Evolutionary conservation across 92 coral and sea anemone species (phyloP).

Genomic region (Muricea muricata): DNA sequence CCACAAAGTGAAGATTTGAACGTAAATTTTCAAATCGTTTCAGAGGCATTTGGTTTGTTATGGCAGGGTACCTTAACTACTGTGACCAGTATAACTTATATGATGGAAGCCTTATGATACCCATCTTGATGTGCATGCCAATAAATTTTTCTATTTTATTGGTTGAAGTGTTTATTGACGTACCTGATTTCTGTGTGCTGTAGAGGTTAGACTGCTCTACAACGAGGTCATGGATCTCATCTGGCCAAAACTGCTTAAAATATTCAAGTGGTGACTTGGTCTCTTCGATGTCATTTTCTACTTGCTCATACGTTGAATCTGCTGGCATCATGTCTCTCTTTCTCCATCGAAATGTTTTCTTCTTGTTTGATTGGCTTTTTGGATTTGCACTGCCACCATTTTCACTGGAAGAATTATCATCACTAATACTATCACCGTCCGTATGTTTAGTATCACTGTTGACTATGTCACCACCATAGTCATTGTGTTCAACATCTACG

Average conservation of each 20-base stretch:
- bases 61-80: constrained; percentile 13
- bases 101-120: constrained; percentile 19
- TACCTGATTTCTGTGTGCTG: constrained; percentile 21
- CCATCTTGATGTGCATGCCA: too few species aligned
- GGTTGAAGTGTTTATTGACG: neutral
- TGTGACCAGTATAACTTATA: constrained; percentile 31
- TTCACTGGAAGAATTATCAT: neutral
- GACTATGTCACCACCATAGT: too few species aligned
- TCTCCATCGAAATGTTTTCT: constrained; percentile 31
- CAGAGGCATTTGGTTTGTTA: constrained; percentile 8
- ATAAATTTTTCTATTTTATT: constrained; percentile 6
- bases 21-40: too few species aligned
- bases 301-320: constrained; percentile 1
- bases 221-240: constrained; percentile 10
- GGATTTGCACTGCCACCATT: constrained; percentile 16
- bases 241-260: constrained; percentile 29
- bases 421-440: too few species aligned
- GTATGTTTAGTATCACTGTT: too few species aligned
- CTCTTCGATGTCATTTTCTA: constrained; percentile 25
- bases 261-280: constrained; percentile 13
- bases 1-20: too few species aligned
- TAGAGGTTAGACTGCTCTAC: constrained; percentile 21
- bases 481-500: neutral
- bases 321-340: constrained; percentile 11
- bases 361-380: neutral